These are phyloP conservation scores for Formica exsecta DNA, from an alignment of 1,140 invertebrate genomes.

Conservation along the genomic window DNA sequence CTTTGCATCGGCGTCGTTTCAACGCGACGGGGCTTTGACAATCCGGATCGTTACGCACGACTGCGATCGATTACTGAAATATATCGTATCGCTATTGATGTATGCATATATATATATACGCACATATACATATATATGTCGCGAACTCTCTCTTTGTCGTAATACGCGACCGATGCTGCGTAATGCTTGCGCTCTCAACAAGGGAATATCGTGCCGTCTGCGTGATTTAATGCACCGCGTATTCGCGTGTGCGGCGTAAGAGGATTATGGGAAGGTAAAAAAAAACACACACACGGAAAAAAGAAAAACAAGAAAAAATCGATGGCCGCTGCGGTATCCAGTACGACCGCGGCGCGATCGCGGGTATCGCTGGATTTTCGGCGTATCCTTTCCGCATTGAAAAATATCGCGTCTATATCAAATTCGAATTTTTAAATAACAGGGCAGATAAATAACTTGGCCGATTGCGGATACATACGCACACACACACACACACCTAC, in stretches of 20 bases:
- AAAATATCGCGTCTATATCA: conserved; percentile 51
- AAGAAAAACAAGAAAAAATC: conserved; percentile 9
- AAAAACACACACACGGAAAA: conserved; percentile 30
- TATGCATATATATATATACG: background rate
- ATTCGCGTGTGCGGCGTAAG: conserved; percentile 61
- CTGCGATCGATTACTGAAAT: conserved; percentile 57
- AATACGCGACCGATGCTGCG: conserved; percentile 53
- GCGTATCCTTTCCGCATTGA: conserved; percentile 37
- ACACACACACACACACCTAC: background rate
- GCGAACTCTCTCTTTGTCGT: conserved; percentile 48
- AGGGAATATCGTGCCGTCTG: conserved; percentile 67
- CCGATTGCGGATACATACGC: conserved; percentile 5
- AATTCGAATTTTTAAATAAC: conserved; percentile 45
- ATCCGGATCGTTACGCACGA: conserved; percentile 60
- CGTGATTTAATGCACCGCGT: conserved; percentile 67
- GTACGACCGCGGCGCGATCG: conserved; percentile 44
- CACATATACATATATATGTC: background rate
- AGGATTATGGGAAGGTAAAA: conserved; percentile 58
- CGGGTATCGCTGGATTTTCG: conserved; percentile 54
- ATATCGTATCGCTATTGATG: background rate
- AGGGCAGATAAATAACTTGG: conserved; percentile 53
- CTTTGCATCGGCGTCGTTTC: background rate
- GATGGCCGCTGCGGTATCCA: conserved; percentile 10
- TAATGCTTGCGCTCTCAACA: conserved; percentile 65
- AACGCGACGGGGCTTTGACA: conserved; percentile 17